phyloP scores from a whole-genome alignment of 2,888 invertebrate species.

The Meiosimyza decipiens region DNA sequence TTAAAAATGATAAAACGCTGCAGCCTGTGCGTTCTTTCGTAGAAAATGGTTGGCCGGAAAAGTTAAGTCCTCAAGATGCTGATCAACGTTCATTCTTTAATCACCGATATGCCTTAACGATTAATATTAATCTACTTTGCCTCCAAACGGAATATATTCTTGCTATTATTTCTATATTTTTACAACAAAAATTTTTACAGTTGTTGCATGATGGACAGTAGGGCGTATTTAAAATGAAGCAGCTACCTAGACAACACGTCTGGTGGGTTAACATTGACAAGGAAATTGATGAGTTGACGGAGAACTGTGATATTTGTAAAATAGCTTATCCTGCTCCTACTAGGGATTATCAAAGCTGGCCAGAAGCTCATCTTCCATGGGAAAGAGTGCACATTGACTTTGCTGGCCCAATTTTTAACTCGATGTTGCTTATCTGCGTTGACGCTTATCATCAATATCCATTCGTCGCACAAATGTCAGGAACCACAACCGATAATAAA shows the following conservation, averaged over 20 bases:
- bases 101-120: constrained; percentile 28
- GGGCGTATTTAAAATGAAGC: constrained; percentile 37
- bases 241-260: constrained; percentile 35
- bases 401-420: constrained; percentile 56
- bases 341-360: constrained; percentile 39
- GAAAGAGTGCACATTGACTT: constrained; percentile 64
- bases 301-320: constrained; percentile 36
- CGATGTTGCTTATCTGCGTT: constrained; percentile 43
- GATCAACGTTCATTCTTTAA: constrained; percentile 33
- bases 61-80: constrained; percentile 14
- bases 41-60: constrained; percentile 20
- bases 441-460: constrained; percentile 41
- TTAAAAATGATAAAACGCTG: neutral
- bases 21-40: constrained; percentile 15
- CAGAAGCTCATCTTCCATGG: constrained; percentile 52
- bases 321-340: constrained; percentile 29
- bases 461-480: constrained; percentile 24
- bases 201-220: constrained; percentile 39
- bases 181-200: constrained; percentile 28
- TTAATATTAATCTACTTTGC: constrained; percentile 34
- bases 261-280: constrained; percentile 39
- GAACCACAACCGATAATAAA: constrained; percentile 36
- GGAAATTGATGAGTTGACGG: constrained; percentile 29
- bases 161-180: constrained; percentile 23
- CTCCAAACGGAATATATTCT: constrained; percentile 32